phyloP scores from a whole-genome alignment of 2,888 invertebrate species.

The Ethmia dodecea region DNA sequence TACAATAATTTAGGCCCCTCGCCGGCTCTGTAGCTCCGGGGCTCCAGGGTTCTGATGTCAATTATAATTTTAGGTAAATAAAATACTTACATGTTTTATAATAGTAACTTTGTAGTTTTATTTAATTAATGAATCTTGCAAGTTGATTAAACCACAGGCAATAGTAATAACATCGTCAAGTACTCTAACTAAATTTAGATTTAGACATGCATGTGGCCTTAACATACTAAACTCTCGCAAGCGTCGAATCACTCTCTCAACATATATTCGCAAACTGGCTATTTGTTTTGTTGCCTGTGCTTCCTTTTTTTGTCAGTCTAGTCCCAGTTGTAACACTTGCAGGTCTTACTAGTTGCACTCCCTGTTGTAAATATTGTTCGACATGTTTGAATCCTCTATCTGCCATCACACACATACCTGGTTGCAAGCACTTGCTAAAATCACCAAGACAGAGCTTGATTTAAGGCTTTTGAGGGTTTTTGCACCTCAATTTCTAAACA shows the following conservation, averaged over 20 bases:
- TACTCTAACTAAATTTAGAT: slow-evolving; percentile 4
- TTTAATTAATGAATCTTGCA: too few species aligned
- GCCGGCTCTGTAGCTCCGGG: too few species aligned
- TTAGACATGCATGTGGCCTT: slow-evolving; percentile 10
- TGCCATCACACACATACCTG: background rate
- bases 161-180: too few species aligned
- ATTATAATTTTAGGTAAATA: too few species aligned
- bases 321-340: background rate
- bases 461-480: slow-evolving; percentile 27
- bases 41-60: too few species aligned
- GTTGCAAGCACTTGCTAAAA: background rate
- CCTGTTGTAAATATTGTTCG: background rate
- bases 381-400: background rate
- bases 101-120: too few species aligned
- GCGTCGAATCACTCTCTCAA: slow-evolving; percentile 11
- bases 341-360: background rate
- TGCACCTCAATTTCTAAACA: slow-evolving; percentile 38
- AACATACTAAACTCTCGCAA: slow-evolving; percentile 11
- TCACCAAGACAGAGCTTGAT: background rate
- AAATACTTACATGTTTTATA: too few species aligned
- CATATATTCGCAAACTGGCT: slow-evolving; percentile 13
- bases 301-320: slow-evolving; percentile 32
- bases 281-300: slow-evolving; percentile 12
- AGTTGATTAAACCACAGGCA: too few species aligned
- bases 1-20: too few species aligned